Conservation (phyloP, 2,888 invertebrate species). For the Pachliopta kotzebuea region DNA sequence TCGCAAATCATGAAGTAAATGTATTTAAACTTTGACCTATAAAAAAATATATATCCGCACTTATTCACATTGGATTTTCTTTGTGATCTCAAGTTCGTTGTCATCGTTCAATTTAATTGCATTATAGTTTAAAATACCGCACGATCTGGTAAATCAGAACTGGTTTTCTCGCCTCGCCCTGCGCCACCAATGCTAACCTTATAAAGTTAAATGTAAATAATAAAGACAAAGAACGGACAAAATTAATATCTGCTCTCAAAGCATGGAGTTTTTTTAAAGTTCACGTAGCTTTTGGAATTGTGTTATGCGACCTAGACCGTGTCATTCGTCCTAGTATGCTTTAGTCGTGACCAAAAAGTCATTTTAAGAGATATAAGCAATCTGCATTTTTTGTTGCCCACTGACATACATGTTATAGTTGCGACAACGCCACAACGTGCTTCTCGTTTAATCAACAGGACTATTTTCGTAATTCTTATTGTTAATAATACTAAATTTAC, state of each 20-base stretch:
- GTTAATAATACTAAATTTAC: not conserved
- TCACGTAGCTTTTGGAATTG: conserved; percentile 10
- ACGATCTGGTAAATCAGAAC: conserved; percentile 76
- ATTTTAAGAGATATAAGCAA: conserved; percentile 22
- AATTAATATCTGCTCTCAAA: conserved; percentile 24
- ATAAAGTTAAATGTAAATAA: conserved; percentile 38
- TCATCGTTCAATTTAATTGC: conserved; percentile 68
- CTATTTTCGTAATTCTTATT: not conserved
- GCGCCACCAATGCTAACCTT: conserved; percentile 44
- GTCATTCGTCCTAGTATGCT: conserved; percentile 11
- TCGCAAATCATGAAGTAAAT: not conserved
- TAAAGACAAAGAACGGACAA: conserved; percentile 49
- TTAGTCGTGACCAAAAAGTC: conserved; percentile 24
- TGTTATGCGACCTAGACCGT: conserved; percentile 21
- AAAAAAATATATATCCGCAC: conserved; percentile 31
- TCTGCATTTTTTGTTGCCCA: conserved; percentile 22
- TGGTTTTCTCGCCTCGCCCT: conserved; percentile 63
- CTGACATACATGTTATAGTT: conserved; percentile 5
- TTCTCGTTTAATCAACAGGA: not conserved
- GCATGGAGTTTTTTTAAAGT: conserved; percentile 3
- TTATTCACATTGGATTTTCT: conserved; percentile 44
- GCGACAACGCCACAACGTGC: conserved; percentile 12
- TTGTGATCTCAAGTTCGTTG: conserved; percentile 65
- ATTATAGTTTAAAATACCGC: conserved; percentile 72
- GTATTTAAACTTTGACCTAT: conserved; percentile 23